Percentiles rank a stretch among this genome's conserved stretches.
Conservation (phyloP, 2,113 vertebrate species). For the Dinomys branickii region DNA sequence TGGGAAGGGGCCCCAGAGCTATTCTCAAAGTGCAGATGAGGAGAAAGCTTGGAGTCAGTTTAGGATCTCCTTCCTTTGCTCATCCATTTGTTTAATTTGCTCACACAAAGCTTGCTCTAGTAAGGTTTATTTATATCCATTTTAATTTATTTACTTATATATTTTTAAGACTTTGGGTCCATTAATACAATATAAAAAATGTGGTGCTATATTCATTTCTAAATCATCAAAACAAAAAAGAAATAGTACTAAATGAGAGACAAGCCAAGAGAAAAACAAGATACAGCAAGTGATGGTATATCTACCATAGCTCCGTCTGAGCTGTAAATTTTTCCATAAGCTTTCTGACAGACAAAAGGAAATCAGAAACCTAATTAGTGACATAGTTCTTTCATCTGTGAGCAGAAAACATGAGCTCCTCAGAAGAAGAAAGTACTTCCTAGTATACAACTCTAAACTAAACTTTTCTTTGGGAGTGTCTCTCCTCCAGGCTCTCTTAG, state of each 20-base stretch:
- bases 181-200: neutral
- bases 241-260: conserved; percentile 10
- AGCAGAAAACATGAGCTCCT: conserved; percentile 32
- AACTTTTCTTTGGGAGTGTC: conserved; percentile 8
- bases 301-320: neutral
- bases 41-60: neutral
- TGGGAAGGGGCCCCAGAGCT: neutral
- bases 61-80: neutral
- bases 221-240: neutral
- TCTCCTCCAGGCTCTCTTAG: neutral
- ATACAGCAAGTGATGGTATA: neutral
- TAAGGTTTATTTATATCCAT: neutral
- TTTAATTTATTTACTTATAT: conserved; percentile 44
- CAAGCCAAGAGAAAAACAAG: neutral
- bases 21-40: neutral
- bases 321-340: neutral
- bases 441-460: neutral
- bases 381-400: neutral
- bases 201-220: neutral
- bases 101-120: neutral
- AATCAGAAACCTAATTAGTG: neutral
- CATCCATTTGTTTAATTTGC: neutral
- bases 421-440: neutral
- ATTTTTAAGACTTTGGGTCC: conserved; percentile 15
- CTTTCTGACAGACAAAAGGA: neutral